Conservation (phyloP, 2,113 vertebrate species). For the Podocnemis expansa region DNA sequence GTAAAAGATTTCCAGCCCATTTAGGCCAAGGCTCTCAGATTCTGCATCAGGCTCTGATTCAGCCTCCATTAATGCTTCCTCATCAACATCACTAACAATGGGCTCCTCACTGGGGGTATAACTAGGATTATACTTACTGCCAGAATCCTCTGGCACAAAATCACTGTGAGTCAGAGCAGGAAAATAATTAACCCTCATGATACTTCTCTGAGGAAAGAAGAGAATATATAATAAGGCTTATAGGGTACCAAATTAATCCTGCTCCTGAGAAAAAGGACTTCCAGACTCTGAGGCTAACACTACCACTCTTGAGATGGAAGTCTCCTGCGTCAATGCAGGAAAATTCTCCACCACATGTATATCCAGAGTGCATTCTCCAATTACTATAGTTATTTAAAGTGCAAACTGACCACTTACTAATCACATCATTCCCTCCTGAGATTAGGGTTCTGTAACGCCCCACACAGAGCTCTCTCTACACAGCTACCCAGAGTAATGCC, state of each 20-base stretch:
- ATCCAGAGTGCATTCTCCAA: not conserved
- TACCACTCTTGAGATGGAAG: not conserved
- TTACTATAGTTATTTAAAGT: constrained; percentile 20
- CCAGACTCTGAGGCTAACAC: not conserved
- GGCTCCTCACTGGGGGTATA: constrained; percentile 64
- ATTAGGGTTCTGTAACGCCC: not conserved
- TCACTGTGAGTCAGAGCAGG: constrained; percentile 72
- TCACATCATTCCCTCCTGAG: constrained; percentile 44
- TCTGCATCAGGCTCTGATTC: constrained; percentile 40
- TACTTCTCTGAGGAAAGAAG: constrained; percentile 63
- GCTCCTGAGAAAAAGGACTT: constrained; percentile 1
- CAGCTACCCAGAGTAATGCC: not conserved
- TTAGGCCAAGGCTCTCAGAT: constrained; percentile 8
- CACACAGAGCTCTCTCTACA: not conserved
- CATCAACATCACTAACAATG: constrained; percentile 55
- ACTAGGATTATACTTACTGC: constrained; percentile 68
- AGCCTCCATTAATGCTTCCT: constrained; percentile 52
- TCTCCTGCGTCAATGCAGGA: not conserved
- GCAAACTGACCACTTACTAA: not conserved
- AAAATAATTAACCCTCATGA: constrained; percentile 76
- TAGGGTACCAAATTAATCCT: constrained; percentile 13
- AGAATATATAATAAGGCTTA: constrained; percentile 44
- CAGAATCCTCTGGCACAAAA: constrained; percentile 78
- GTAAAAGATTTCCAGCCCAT: constrained; percentile 37
- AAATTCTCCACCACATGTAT: not conserved